Conservation (phyloP, 2,888 invertebrate genomes). For the Achlya flavicornis region DNA sequence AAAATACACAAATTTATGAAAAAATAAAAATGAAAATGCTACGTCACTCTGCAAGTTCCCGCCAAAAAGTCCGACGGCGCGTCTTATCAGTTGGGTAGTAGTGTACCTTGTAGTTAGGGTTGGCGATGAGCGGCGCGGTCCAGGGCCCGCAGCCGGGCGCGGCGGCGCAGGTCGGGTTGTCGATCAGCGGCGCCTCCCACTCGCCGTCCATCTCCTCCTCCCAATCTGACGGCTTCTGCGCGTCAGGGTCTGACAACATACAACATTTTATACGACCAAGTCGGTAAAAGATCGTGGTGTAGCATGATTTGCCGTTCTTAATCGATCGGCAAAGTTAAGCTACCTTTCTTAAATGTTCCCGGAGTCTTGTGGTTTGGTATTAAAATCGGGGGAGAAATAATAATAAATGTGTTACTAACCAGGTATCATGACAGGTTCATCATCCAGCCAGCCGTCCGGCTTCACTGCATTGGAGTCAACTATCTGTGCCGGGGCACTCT, state of each 20-base stretch:
- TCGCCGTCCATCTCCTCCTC: slow-evolving; percentile 99
- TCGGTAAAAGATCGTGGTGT: no score
- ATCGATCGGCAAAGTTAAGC: no score
- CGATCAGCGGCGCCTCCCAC: slow-evolving; percentile 97
- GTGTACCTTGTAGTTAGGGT: slow-evolving; percentile 92
- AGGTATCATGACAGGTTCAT: slow-evolving; percentile 93
- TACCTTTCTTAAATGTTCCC: no score
- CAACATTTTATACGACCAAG: no score
- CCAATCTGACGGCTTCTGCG: slow-evolving; percentile 97
- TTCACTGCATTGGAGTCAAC: slow-evolving; percentile 92
- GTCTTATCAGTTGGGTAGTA: no score
- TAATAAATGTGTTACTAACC: slow-evolving; percentile 45
- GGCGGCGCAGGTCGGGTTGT: slow-evolving; percentile 92
- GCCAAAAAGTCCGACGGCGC: no score
- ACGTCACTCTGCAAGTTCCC: no score
- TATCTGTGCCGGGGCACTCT: slow-evolving; percentile 95
- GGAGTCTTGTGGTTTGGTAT: no score
- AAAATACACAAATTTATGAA: no score
- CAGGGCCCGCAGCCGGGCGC: slow-evolving; percentile 96
- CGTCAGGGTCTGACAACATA: slow-evolving; percentile 87
- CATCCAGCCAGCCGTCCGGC: slow-evolving; percentile 96
- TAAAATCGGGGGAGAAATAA: no score
- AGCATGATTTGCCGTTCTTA: no score
- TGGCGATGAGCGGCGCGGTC: slow-evolving; percentile 92
- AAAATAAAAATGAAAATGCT: no score